Percentiles rank a stretch among this genome's conserved stretches.
Conservation (phyloP, 2,113 vertebrate genomes). For the Lipotes vexillifer region DNA sequence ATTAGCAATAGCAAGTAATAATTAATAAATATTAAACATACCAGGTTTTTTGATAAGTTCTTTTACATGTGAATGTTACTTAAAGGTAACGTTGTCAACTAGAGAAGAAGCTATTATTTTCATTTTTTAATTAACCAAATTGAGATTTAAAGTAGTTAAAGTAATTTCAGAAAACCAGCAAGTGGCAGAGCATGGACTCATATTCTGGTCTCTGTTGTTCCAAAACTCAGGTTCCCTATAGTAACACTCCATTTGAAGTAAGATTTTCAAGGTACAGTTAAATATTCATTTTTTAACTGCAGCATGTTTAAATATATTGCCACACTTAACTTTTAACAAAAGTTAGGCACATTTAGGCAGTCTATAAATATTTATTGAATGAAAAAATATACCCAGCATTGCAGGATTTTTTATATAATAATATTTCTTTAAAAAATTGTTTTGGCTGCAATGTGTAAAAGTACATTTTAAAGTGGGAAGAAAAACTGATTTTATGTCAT, state of each 20-base stretch:
- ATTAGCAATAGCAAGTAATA: background rate
- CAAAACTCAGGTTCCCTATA: background rate
- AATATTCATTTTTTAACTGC: slow-evolving; percentile 42
- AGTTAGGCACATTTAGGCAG: background rate
- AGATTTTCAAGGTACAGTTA: background rate
- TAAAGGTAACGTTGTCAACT: background rate
- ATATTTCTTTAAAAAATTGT: slow-evolving; percentile 25
- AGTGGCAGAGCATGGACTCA: background rate
- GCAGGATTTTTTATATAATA: background rate
- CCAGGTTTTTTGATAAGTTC: background rate
- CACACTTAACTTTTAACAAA: slow-evolving; percentile 35
- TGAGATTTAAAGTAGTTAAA: background rate
- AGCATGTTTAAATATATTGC: slow-evolving; percentile 9
- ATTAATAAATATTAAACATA: background rate
- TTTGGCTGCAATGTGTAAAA: background rate
- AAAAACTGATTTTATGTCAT: slow-evolving; percentile 17
- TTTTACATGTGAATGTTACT: background rate
- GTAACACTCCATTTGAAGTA: background rate
- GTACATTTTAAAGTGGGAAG: slow-evolving; percentile 21
- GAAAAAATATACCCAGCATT: background rate
- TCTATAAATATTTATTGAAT: slow-evolving; percentile 4
- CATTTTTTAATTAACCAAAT: background rate
- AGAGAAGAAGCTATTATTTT: background rate
- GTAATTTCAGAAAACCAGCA: background rate
- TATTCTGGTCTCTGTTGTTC: background rate